Evolutionary conservation across 2,888 invertebrate species (phyloP), one percentile per base, ranked within the genome.

Genomic region (Apoderus coryli): DNA sequence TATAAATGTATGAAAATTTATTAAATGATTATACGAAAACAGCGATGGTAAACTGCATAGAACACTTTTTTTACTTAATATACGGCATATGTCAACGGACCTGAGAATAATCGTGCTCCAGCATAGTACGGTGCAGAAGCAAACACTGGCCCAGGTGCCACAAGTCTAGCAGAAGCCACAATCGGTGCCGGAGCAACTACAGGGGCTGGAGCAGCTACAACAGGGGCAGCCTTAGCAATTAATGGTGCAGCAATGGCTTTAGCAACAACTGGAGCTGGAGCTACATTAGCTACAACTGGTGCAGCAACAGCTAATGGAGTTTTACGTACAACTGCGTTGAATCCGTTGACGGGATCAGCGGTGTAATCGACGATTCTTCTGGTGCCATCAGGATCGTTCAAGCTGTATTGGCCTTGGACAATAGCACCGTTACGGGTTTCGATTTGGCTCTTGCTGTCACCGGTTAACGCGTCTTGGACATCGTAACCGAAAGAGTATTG

Each of bases 401-500:
- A 51, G 2, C 69, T 69, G 53, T 73, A 73, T 42, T 53, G 35
- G 61, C 72, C 74, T 44, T 72, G 71, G 10, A 74, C 74, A 6
- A 72, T 64, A 45, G 72, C 72, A 1, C 73, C 73, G 27, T 65
- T 67, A 9, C 73, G 61, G 23, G 49, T 53, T 43, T 60, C 65
- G 36, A 62, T 57, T 48, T 66, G 65, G 41, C 61, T 61, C 47
- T 65, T 65, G 42, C 57, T 63, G 52, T 67, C 58, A 50, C 75
- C 74, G 39, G 74, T 74, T 13, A 74, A 46, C 28, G 67, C 64
- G 51, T 76, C 75, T 48, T 74, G 70, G 37, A 76, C 72, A 43
- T 73, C 72, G 49, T 76, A 76, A 22, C 72, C 71, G 53, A 69
- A 76, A 14, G 70, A 69, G 48, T 75, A 75, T 52, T 72, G 72